A percentile compares a stretch with the other conserved stretches of the same genome.
Conservation (phyloP, 2,797 vertebrate genomes). For the Melopsittacus undulatus region DNA sequence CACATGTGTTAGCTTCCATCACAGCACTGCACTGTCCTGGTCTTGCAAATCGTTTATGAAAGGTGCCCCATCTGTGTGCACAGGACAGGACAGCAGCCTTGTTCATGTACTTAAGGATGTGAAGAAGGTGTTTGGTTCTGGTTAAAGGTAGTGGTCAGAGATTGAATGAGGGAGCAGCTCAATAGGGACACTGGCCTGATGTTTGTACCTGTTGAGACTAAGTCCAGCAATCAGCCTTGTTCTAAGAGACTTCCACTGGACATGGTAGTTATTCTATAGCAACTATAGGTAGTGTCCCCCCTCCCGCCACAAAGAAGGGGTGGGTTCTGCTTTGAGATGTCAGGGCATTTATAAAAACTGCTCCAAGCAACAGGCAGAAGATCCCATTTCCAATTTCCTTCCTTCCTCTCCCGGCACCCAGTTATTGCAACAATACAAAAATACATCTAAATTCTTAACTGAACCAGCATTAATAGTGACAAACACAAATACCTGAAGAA, state of each 20-base stretch:
- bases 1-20: background rate
- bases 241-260: background rate
- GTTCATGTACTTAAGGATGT: rapidly evolving
- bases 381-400: background rate
- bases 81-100: background rate
- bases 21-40: background rate
- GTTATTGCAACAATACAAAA: background rate
- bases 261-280: background rate
- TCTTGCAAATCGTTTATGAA: background rate
- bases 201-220: background rate
- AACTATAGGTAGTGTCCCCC: background rate
- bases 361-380: background rate
- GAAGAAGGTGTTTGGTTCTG: background rate
- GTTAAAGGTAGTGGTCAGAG: background rate
- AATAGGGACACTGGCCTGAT: background rate
- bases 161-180: rapidly evolving
- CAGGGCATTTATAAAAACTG: background rate
- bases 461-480: background rate
- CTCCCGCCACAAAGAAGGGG: background rate
- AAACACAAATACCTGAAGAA: background rate
- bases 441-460: background rate
- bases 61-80: rapidly evolving
- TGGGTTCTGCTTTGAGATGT: background rate
- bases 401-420: too few species aligned
- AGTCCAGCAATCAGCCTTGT: background rate